Percentiles rank a stretch among this genome's conserved stretches.
Conservation (phyloP, 2,888 invertebrate species). For the Brachylomia viminalis region DNA sequence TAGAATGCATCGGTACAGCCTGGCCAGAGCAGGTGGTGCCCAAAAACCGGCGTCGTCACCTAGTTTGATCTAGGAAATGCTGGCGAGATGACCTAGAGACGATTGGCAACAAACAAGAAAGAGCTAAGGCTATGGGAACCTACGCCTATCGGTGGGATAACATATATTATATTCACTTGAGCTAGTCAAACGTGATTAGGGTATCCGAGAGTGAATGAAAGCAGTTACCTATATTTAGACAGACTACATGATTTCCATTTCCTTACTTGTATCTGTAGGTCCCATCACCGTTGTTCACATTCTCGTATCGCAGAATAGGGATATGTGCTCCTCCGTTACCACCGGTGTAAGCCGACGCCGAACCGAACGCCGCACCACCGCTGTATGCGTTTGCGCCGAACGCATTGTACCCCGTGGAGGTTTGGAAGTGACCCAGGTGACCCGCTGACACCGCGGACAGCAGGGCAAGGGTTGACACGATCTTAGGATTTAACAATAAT, state of each 20-base stretch:
- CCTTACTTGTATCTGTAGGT: slow-evolving; percentile 91
- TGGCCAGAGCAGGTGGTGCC: too few relatives aligned
- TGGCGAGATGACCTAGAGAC: too few relatives aligned
- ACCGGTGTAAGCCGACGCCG: slow-evolving; percentile 66
- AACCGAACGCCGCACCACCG: slow-evolving; percentile 63
- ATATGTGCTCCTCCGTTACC: slow-evolving; percentile 82
- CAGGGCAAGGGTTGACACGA: slow-evolving; percentile 70
- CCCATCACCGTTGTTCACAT: slow-evolving; percentile 91
- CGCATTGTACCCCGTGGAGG: slow-evolving; percentile 64
- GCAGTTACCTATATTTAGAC: too few relatives aligned
- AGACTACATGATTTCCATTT: background rate
- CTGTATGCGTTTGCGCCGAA: slow-evolving; percentile 68
- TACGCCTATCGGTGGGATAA: too few relatives aligned
- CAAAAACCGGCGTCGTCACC: too few relatives aligned
- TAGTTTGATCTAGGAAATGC: too few relatives aligned
- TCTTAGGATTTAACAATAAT: slow-evolving; percentile 62
- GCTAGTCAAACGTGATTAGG: too few relatives aligned
- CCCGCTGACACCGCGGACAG: slow-evolving; percentile 73
- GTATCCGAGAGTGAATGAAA: too few relatives aligned
- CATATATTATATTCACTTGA: too few relatives aligned
- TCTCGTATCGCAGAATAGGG: slow-evolving; percentile 91
- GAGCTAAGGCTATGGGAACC: too few relatives aligned
- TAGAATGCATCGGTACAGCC: too few relatives aligned
- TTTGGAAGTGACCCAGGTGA: slow-evolving; percentile 65
- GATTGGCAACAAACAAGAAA: too few relatives aligned